Evolutionary conservation across 2,797 vertebrate genomes (phyloP), one percentile per base, ranked within the genome.

Genomic region (Etheostoma nigrum): DNA sequence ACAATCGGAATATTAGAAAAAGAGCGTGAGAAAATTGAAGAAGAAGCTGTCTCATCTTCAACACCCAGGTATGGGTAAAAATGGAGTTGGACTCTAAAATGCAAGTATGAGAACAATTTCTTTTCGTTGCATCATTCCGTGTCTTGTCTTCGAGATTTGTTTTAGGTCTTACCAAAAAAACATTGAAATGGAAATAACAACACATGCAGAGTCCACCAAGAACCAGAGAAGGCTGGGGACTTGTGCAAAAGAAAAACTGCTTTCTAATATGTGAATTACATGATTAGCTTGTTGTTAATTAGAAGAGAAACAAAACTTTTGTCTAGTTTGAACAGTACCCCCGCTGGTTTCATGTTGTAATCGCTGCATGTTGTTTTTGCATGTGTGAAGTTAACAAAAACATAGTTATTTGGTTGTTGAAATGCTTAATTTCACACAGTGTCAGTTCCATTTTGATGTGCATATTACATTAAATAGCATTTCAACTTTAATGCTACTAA

Each of bases 51-150:
- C 7, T 23, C 14, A 49, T 44, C 27, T 61, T 27, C 55, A 42
- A 78, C 33, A 47, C 57, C 2, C 11, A 44, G 72, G 67, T 65
- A 51, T 54, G 30, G 47, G 45, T 21, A 13, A n/a, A 65, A 53
- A 53, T 25, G 52, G 52, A 59, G 30, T n/a, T 71, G 19, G 25
- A 74, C 36, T 55, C 5, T 23, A 23, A 72, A 68, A 60, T 21
- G 66, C 10, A 30, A 53, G 19, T 19, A 36, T 44, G 2, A 59
- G 27, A 78, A 66, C 1, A 9, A 40, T 85, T 90, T 87, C 75
- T 16, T 52, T 62, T 44, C 5, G 8, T 91, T 89, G 82, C 83
- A 86, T 91, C 88, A 91, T 45, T 73, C 30, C 40, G 61, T 61
- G 53, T 57, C 7, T 76, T 65, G 51, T 74, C 82, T 88, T 60